These are phyloP conservation scores for Polyergus mexicanus DNA, from an alignment of 1,140 invertebrate genomes.

Conservation along the genomic window DNA sequence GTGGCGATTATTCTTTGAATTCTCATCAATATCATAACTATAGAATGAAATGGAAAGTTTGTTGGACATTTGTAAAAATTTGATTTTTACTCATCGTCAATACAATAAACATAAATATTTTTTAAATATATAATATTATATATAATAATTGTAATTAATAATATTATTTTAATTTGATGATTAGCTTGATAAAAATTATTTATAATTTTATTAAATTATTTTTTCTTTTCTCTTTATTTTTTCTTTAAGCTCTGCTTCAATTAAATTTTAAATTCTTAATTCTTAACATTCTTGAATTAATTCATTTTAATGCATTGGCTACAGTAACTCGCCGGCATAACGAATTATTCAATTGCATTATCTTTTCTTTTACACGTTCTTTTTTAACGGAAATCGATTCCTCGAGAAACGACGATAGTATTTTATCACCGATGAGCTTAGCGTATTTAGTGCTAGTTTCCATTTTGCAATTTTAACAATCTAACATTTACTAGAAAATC, in stretches of 20 bases:
- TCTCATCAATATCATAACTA: constrained; percentile 9
- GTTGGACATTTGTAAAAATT: constrained; percentile 3
- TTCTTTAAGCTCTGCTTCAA: not conserved
- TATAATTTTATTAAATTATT: not conserved
- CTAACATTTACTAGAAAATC: not conserved
- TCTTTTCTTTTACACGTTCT: not conserved
- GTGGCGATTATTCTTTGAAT: not conserved
- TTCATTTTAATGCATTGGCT: not conserved
- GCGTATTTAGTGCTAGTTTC: not conserved
- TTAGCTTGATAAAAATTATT: not conserved
- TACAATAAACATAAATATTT: too few species aligned
- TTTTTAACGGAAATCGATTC: constrained; percentile 28
- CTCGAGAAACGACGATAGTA: not conserved
- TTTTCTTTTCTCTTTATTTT: too few species aligned
- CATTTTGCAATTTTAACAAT: not conserved
- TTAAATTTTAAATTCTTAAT: not conserved
- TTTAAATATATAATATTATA: too few species aligned
- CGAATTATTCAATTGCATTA: constrained; percentile 14
- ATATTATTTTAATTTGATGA: not conserved
- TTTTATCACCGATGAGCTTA: constrained; percentile 2
- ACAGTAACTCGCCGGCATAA: not conserved
- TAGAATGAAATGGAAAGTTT: not conserved
- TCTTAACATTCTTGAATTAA: not conserved
- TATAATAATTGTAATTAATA: too few species aligned
- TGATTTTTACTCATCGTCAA: not conserved